Conservation (phyloP, 1,140 invertebrate species). For the Manduca sexta region DNA sequence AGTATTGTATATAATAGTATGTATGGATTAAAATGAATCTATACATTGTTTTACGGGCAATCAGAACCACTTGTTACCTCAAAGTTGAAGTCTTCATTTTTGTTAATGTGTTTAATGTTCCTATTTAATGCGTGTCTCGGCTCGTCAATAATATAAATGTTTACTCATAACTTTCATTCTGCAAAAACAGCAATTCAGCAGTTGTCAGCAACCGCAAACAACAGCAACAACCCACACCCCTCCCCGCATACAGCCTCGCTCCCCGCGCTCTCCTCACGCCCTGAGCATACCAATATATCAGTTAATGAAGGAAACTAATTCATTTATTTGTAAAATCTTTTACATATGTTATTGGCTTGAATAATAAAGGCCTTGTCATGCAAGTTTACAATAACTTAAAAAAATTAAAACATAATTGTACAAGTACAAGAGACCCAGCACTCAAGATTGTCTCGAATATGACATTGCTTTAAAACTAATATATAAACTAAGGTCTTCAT, state of each 20-base stretch:
- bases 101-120: too few species aligned
- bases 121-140: constrained; percentile 40
- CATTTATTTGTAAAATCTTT: neutral
- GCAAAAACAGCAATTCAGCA: constrained; percentile 69
- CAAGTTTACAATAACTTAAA: neutral
- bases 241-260: constrained; percentile 54
- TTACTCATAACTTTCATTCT: constrained; percentile 70
- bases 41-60: too few species aligned
- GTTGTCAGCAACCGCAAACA: constrained; percentile 69
- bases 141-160: constrained; percentile 66
- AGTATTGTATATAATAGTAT: too few species aligned
- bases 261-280: constrained; percentile 58
- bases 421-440: neutral
- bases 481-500: neutral
- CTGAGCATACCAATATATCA: constrained; percentile 66
- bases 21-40: too few species aligned
- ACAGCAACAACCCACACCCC: constrained; percentile 51
- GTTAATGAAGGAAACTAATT: constrained; percentile 36
- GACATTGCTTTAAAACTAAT: too few species aligned
- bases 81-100: too few species aligned
- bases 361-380: neutral
- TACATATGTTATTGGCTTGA: neutral
- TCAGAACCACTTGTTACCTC: too few species aligned
- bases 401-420: neutral
- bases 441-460: neutral